Evolutionary conservation across 2,113 vertebrate genomes (phyloP).

Genomic region (Labrus mixtus): DNA sequence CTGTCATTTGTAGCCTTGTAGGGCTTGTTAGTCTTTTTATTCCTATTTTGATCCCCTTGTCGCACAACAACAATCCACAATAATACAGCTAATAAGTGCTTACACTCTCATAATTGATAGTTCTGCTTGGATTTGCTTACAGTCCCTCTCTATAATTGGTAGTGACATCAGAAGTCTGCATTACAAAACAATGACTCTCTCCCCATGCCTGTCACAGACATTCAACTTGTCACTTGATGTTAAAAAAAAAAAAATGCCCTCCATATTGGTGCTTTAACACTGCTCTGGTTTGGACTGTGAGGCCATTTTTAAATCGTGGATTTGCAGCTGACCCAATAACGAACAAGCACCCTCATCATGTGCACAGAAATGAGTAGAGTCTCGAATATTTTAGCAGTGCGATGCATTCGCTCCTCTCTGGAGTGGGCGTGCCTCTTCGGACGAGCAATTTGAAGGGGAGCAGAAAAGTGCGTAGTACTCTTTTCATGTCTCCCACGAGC

Average conservation of each 20-base stretch:
- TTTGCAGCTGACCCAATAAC: not conserved
- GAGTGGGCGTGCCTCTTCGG: conserved; percentile 85
- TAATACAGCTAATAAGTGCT: not conserved
- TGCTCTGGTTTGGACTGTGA: not conserved
- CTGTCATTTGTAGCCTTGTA: too few species aligned
- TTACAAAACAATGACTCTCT: not conserved
- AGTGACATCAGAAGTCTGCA: not conserved
- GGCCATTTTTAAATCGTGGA: not conserved
- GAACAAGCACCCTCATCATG: not conserved
- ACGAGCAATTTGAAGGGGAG: conserved; percentile 68
- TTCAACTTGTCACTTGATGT: conserved; percentile 54
- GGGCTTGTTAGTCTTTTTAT: not conserved
- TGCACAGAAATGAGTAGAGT: not conserved
- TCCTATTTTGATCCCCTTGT: not conserved
- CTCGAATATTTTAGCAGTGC: not conserved
- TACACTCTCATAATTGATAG: not conserved
- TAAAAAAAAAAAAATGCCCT: conserved; percentile 29
- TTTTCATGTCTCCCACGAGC: conserved; percentile 69
- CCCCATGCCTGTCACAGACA: not conserved
- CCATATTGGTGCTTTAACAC: conserved; percentile 50
- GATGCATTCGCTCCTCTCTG: conserved; percentile 61
- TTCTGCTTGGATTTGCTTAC: not conserved
- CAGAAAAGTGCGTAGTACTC: conserved; percentile 85
- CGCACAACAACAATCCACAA: not conserved
- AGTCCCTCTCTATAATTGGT: not conserved